Base-by-base conservation (phyloP, 2,888 invertebrate genomes). In the Limnephilus lunatus region DNA sequence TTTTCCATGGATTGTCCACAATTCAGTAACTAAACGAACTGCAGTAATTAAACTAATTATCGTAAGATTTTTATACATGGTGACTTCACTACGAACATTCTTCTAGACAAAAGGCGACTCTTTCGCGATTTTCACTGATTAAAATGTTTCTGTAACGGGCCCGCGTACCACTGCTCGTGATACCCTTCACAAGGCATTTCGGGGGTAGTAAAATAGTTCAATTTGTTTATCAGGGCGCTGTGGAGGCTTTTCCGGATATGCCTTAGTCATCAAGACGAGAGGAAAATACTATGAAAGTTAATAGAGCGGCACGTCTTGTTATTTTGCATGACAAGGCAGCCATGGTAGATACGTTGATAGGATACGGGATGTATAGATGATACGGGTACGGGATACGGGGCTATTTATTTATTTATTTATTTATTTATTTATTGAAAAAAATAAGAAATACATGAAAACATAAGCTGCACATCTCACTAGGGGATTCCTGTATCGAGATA, bases 211-310 rank as follows among this genome's bases (percentile, higher is more conserved):
- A 90, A 90, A 90, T 30, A 53, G 25, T 81, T 90, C 83, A 83
- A 90, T 90, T 90, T 90, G 90, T 90, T 90, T 90, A 90, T 90
- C 90, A 48, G 90, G 15, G 7, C 35, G 32, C 82, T 82, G 82
- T n/a, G 39, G 15, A 30, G 87, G 19, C 87, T 87, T 53, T 87
- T 32, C 53, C 81, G 14, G 81, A 81, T 90, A 31, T 30, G 32
- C 88, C 91, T 68, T 30, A 85, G 48, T 89, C 91, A 89, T 90
- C 91, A 90, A 39, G 39, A 80, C 48, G 32, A 48, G 82, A 89
- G 89, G 80, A 89, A 91, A 92, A 91, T 83, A 91, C 92, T 91
- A 91, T 91, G 91, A 92, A 92, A 92, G 53, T 89, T 89, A 92
- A 92, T 91, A 92, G 91, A 91, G 83, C 92, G 91, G 32, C 89